Percentiles rank a stretch among this genome's conserved stretches.
phyloP scores from a whole-genome alignment of 2,113 vertebrate genomes.

The Catagonus wagneri region DNA sequence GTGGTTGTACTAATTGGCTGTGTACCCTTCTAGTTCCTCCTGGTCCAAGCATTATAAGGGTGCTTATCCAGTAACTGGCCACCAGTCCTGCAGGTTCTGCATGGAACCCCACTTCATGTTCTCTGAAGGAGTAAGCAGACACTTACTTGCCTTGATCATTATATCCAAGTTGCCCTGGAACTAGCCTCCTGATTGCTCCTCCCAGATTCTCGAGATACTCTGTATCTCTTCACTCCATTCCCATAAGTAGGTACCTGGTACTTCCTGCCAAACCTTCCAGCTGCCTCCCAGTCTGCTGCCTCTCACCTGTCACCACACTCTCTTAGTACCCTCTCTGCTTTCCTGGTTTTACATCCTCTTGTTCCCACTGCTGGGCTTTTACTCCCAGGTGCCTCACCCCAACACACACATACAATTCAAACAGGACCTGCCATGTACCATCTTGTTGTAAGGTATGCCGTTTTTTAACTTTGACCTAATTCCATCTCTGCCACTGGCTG shows the following conservation, averaged over 20 bases:
- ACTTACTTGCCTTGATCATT: neutral
- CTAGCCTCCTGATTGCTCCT: neutral
- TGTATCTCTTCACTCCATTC: neutral
- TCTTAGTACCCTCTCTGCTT: neutral
- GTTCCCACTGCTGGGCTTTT: neutral
- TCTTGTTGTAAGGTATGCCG: neutral
- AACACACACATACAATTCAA: neutral
- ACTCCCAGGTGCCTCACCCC: neutral
- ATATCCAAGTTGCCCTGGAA: neutral
- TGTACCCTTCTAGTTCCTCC: neutral
- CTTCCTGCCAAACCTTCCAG: neutral
- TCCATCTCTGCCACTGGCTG: neutral
- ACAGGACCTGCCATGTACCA: neutral
- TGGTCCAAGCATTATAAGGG: neutral
- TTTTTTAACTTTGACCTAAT: neutral
- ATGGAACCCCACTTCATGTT: neutral
- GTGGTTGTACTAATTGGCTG: neutral
- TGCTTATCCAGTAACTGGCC: neutral
- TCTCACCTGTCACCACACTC: neutral
- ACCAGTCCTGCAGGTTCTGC: neutral
- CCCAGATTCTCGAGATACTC: neutral
- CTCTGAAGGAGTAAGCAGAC: neutral
- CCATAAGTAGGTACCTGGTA: neutral
- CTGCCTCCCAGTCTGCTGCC: neutral
- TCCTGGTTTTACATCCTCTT: neutral